Conservation (phyloP, 1,140 invertebrate genomes). For the Sesamia nonagrioides region DNA sequence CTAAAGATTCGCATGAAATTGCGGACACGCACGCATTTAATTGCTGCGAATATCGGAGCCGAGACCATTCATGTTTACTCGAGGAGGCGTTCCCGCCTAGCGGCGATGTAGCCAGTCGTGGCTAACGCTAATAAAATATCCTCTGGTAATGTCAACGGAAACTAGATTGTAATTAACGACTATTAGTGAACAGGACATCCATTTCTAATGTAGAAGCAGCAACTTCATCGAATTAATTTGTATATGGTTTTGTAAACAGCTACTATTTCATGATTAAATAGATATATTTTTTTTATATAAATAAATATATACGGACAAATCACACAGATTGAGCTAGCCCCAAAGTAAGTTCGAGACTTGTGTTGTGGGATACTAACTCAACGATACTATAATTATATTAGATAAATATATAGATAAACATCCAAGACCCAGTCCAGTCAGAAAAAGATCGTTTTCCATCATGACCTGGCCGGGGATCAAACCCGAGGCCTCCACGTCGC, state of each 20-base stretch:
- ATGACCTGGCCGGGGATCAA: no score
- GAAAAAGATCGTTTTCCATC: no score
- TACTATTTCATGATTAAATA: neutral
- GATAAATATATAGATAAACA: no score
- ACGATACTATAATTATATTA: no score
- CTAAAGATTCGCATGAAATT: slow-evolving; percentile 41
- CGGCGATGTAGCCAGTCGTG: slow-evolving; percentile 6
- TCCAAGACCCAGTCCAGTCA: no score
- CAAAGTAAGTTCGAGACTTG: no score
- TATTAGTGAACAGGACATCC: neutral
- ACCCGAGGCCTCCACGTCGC: no score
- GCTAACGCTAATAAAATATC: slow-evolving; percentile 4
- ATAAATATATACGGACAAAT: neutral
- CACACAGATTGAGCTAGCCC: no score
- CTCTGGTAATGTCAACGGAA: neutral
- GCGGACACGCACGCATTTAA: slow-evolving; percentile 30
- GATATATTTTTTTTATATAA: slow-evolving; percentile 12
- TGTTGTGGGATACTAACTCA: no score
- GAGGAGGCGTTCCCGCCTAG: slow-evolving; percentile 13
- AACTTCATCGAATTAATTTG: no score
- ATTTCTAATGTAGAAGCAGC: neutral
- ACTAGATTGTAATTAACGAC: slow-evolving; percentile 28
- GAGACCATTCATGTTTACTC: slow-evolving; percentile 41
- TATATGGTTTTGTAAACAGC: neutral
- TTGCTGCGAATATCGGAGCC: slow-evolving; percentile 22